Base-by-base conservation (phyloP, 2,797 vertebrate genomes). In the Oceanodroma leucorhoa region DNA sequence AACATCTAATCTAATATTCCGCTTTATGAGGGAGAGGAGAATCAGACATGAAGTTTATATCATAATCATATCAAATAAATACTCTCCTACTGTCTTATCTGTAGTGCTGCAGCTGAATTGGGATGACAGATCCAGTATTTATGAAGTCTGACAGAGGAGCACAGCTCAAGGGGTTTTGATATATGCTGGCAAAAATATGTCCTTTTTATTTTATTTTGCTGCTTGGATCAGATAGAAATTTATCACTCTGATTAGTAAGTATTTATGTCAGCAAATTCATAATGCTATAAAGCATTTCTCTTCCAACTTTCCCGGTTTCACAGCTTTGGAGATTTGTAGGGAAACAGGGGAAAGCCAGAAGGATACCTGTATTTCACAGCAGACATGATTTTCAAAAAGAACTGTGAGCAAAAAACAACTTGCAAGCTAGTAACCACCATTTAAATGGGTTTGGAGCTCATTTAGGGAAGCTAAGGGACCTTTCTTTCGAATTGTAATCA, bases 201-300 rank as follows among this genome's bases (percentile, higher is more conserved):
- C 76, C 90, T 94, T 88, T 89, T 95, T 94, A 90, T 93, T 97
- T 94, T 84, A 88, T 83, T 92, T 95, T 95, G 45, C 62, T 93
- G 89, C 83, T 94, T 89, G 43, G 43, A 69, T 94, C 80, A 95
- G 88, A 95, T 65, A 95, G 84, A 92, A 96, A 97, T 96, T 88
- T 91, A 81, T 97, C 94, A 96, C 84, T 94, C 85, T 96, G 92
- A 96, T 97, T 95, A 93, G 95, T 94, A 87, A 66, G 8, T 96
- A 97, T 90, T 97, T 95, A 94, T 95, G 87, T 94, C 96, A 97
- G 77, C 76, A 92, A 83, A 95, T 92, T 91, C 90, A 78, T 89
- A 94, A 95, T 71, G 48, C 45, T 96, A 85, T 89, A 97, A 95
- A 97, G 61, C 73, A 93, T 92, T 91, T 76, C 29, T 80, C 57